Conservation (phyloP, 2,888 invertebrate species). For the Mesorhabditis spiculigera region DNA sequence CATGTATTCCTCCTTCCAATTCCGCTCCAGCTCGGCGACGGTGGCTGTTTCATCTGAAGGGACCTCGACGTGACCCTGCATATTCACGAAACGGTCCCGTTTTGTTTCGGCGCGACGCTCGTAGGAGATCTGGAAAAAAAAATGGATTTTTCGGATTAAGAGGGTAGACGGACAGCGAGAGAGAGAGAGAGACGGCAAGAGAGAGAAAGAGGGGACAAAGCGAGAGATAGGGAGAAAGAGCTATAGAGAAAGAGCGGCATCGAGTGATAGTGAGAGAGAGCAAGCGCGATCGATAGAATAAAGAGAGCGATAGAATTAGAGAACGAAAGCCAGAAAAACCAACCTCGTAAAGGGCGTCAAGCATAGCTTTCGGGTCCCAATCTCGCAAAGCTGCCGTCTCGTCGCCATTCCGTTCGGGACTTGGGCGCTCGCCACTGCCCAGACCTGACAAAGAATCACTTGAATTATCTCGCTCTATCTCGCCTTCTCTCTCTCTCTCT, state of each 20-base stretch:
- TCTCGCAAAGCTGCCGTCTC: slow-evolving; percentile 31
- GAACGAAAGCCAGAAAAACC: no score
- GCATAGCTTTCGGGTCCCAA: slow-evolving; percentile 36
- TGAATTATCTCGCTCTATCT: background rate
- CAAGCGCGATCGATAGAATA: no score
- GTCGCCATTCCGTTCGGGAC: slow-evolving; percentile 23
- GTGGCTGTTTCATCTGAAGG: slow-evolving; percentile 33
- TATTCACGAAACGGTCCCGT: slow-evolving; percentile 59
- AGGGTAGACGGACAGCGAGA: background rate
- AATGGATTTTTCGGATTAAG: background rate
- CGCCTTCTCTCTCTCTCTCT: background rate
- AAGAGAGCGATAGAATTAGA: no score
- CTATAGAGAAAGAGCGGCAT: background rate
- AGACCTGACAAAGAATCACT: slow-evolving; percentile 12
- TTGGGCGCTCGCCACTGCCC: slow-evolving; percentile 22
- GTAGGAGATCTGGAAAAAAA: slow-evolving; percentile 44
- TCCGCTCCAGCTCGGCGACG: slow-evolving; percentile 65
- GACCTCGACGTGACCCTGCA: slow-evolving; percentile 65
- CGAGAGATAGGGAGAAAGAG: no score
- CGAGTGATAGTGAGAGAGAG: no score
- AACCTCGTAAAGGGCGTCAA: slow-evolving; percentile 13
- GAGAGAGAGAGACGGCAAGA: background rate
- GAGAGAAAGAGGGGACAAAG: no score
- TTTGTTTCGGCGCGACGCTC: slow-evolving; percentile 50
- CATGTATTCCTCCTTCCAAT: slow-evolving; percentile 67